Evolutionary conservation across 30 jellyfish, hydroid and myxozoan species (phyloP).

Genomic region (Pseudorhiza aurosa): DNA sequence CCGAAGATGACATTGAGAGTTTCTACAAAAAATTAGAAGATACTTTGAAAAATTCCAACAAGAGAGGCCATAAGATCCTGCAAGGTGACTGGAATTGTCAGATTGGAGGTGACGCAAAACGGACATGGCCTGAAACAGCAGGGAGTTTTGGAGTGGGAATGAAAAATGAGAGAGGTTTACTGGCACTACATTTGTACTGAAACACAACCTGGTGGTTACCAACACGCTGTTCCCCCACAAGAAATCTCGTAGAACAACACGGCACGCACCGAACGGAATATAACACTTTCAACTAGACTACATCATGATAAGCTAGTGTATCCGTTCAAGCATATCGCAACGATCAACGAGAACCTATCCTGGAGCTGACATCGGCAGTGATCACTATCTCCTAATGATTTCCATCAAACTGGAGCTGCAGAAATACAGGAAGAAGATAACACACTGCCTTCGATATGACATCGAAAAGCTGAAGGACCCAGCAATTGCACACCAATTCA

Average conservation of each 20-base stretch:
- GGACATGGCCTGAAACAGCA: too few species aligned
- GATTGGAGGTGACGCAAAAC: too few species aligned
- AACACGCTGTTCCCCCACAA: not conserved
- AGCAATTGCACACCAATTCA: too few species aligned
- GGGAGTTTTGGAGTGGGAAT: too few species aligned
- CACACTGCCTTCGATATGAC: too few species aligned
- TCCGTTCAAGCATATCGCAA: not conserved
- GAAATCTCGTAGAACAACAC: not conserved
- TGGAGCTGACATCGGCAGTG: constrained; percentile 30
- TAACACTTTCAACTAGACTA: not conserved
- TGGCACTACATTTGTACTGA: not conserved
- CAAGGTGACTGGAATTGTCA: too few species aligned
- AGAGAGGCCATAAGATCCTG: too few species aligned
- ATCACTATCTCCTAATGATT: constrained; percentile 14
- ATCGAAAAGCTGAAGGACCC: too few species aligned
- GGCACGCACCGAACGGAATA: constrained; percentile 8
- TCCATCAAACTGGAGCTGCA: constrained; percentile 7
- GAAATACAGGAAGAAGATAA: too few species aligned
- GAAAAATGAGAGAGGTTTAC: too few species aligned
- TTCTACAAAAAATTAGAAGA: not conserved
- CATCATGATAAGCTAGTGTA: not conserved
- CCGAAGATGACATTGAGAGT: too few species aligned
- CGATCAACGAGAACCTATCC: not conserved
- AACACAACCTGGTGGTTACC: too few species aligned
- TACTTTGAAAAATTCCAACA: not conserved